Evolutionary conservation across 2,888 invertebrate genomes (phyloP), one percentile per base, ranked within the genome.

Genomic region (Lepidochitona cinerea): DNA sequence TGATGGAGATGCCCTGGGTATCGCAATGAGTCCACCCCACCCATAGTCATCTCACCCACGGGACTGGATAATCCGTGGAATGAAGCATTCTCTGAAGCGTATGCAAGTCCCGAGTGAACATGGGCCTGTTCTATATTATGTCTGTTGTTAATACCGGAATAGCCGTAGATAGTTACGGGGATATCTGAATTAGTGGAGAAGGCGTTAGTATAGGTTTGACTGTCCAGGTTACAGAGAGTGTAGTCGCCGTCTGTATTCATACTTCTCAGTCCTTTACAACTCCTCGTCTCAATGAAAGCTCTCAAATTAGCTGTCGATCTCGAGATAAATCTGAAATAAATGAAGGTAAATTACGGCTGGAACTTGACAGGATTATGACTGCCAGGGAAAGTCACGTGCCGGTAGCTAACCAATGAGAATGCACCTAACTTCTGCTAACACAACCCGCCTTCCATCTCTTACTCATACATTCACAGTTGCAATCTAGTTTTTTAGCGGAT

Each of bases 161-260:
- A 87, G 74, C 84, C 84, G 73, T 85, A 85, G 35, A 83, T 75
- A 36, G 82, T 81, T 29, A 79, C 79, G 37, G 80, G 71, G 70
- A 83, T 81, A 71, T 83, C 82, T 53, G 82, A 80, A 52, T 74
- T 75, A n/a, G n/a, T n/a, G 29, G 75, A 77, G 77, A 84, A 87
- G 68, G 81, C 81, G 52, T 85, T 83, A 67, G 83, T 82, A 79
- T 88, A 88, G 37, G 87, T 86, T 76, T 88, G 87, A 29, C 85
- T 85, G 82, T 89, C 89, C 76, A 89, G 79, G 80, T 89, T 89
- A 78, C 89, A 89, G 69, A 89, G 78, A 36, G 89, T 89, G 79
- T 89, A 89, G 74, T 89, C 88, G 73, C 81, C 79, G 75, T 85
- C 86, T 14, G 87, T 81, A 85, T 89, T 87, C 89, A 88, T 87